These are phyloP conservation scores for Seira ritae DNA, from an alignment of 2,888 invertebrate genomes.

Conservation along the genomic window DNA sequence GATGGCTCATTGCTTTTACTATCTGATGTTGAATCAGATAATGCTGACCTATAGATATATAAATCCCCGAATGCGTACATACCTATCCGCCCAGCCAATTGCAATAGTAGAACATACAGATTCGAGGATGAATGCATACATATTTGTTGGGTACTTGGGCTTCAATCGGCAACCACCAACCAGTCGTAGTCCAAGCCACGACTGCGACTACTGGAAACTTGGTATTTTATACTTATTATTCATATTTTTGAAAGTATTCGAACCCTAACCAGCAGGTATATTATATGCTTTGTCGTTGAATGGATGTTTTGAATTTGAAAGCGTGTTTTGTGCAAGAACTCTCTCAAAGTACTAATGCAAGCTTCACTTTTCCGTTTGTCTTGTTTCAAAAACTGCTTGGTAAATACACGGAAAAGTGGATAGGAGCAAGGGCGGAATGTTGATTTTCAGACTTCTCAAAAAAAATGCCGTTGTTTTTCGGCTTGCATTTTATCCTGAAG, in stretches of 20 bases:
- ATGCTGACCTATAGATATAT: slow-evolving; percentile 9
- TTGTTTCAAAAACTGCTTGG: slow-evolving; percentile 16
- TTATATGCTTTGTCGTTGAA: neutral
- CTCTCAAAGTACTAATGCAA: neutral
- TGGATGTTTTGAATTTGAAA: neutral
- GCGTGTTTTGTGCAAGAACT: neutral
- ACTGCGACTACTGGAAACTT: neutral
- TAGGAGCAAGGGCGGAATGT: neutral
- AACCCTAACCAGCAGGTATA: neutral
- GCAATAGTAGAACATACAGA: neutral
- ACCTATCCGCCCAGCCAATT: neutral
- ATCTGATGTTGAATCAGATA: neutral
- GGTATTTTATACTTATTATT: slow-evolving; percentile 16
- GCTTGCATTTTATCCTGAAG: slow-evolving; percentile 8
- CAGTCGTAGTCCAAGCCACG: too few relatives aligned
- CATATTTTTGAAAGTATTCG: too few relatives aligned
- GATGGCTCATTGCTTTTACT: slow-evolving; percentile 16
- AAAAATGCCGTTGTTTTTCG: neutral
- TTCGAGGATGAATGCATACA: too few relatives aligned
- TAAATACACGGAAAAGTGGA: neutral
- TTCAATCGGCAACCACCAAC: neutral
- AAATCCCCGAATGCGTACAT: neutral
- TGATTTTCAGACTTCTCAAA: neutral
- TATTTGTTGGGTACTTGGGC: neutral
- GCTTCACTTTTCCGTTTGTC: slow-evolving; percentile 12